Evolutionary conservation across 2,797 vertebrate genomes (phyloP).

Genomic region (Silurus aristotelis): DNA sequence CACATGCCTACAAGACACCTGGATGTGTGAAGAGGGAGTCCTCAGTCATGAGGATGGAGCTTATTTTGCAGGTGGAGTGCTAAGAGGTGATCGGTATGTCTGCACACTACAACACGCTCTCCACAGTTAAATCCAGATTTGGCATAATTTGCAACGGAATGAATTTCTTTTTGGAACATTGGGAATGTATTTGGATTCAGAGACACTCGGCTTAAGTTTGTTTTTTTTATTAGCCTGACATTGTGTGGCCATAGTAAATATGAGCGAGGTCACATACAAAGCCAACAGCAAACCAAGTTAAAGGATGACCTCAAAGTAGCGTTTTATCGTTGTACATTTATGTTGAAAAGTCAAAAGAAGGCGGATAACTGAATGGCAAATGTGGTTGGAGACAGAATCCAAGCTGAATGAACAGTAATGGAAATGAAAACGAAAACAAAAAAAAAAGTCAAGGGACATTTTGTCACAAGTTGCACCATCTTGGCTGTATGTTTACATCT

Average conservation of each 20-base stretch:
- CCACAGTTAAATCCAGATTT: conserved; percentile 43
- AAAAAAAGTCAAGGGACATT: conserved; percentile 70
- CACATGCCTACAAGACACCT: conserved; percentile 44
- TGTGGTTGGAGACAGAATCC: conserved; percentile 36
- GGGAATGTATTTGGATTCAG: conserved; percentile 82
- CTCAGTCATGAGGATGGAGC: conserved; percentile 43
- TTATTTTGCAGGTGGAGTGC: conserved; percentile 50
- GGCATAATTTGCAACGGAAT: conserved; percentile 46
- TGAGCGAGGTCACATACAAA: conserved; percentile 32
- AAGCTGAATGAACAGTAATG: conserved; percentile 49
- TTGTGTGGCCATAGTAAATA: conserved; percentile 48
- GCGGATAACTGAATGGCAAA: conserved; percentile 56
- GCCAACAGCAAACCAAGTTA: conserved; percentile 51
- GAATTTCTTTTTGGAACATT: conserved; percentile 64
- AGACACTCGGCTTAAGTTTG: conserved; percentile 75
- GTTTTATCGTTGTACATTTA: conserved; percentile 63
- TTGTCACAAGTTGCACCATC: conserved; percentile 84
- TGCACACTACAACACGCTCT: conserved; percentile 49
- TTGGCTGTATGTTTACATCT: conserved; percentile 87
- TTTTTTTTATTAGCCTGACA: conserved; percentile 79
- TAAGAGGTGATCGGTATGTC: conserved; percentile 32
- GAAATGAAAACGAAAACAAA: conserved; percentile 41
- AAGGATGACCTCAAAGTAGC: conserved; percentile 73
- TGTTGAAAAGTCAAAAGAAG: conserved; percentile 44
- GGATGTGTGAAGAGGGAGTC: conserved; percentile 50